Conservation (phyloP, 2,113 vertebrate species). For the Trichomycterus rosablanca region DNA sequence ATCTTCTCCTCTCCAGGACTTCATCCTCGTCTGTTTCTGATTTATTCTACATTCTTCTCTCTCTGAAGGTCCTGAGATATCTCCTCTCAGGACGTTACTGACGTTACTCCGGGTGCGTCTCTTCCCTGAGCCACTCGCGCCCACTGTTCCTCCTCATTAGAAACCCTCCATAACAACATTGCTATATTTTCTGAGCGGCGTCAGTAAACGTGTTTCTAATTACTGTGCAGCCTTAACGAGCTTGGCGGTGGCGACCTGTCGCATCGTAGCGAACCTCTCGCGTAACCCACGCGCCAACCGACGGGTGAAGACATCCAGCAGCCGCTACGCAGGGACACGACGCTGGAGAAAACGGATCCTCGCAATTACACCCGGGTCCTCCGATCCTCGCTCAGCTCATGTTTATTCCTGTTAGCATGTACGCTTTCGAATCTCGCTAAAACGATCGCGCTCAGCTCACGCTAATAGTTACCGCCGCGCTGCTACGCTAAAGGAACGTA, state of each 20-base stretch:
- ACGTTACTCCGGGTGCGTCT: too few species aligned
- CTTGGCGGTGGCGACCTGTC: too few species aligned
- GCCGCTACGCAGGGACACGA: neutral
- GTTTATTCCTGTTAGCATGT: neutral
- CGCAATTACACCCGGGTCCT: neutral
- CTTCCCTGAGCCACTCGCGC: too few species aligned
- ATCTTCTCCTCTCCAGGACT: too few species aligned
- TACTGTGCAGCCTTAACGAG: neutral
- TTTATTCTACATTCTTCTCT: too few species aligned
- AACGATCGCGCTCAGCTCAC: neutral
- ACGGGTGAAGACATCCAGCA: constrained; percentile 13
- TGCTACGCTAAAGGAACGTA: neutral
- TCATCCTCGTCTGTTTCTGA: too few species aligned
- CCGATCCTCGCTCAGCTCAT: neutral
- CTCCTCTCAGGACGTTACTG: too few species aligned
- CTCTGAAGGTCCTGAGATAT: too few species aligned
- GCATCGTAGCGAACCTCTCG: neutral
- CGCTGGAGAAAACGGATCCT: neutral
- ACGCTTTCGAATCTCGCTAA: neutral
- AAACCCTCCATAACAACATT: too few species aligned
- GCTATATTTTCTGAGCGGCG: neutral
- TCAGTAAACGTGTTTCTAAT: neutral
- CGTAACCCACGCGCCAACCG: neutral
- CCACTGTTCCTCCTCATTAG: too few species aligned
- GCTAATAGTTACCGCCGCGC: neutral